Conservation (phyloP, 2,888 invertebrate species). For the Plebejus melissa region DNA sequence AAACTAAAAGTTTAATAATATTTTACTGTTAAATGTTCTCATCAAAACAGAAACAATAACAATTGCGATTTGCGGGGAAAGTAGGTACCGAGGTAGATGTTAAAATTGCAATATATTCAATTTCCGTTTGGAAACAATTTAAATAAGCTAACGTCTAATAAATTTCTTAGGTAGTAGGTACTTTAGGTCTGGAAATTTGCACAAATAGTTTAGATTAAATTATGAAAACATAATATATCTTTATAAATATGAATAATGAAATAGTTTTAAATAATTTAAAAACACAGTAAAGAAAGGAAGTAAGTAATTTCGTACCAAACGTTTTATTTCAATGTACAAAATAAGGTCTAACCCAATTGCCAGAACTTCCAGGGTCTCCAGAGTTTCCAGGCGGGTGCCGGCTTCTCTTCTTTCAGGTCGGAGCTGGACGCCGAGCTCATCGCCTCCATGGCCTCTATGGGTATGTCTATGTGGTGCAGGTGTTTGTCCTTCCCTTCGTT, state of each 20-base stretch:
- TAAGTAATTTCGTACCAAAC: conserved; percentile 13
- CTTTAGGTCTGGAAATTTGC: too few relatives aligned
- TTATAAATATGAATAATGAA: too few relatives aligned
- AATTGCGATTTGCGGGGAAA: too few relatives aligned
- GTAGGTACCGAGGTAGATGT: too few relatives aligned
- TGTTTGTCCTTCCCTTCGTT: conserved; percentile 43
- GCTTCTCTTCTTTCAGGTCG: conserved; percentile 46
- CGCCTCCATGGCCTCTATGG: conserved; percentile 42
- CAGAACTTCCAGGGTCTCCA: conserved; percentile 51
- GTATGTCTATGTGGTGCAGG: conserved; percentile 39
- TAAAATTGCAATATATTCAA: too few relatives aligned
- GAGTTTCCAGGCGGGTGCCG: conserved; percentile 45
- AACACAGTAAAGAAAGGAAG: background rate
- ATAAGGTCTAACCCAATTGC: conserved; percentile 52
- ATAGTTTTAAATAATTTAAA: background rate
- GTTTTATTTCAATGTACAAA: conserved; percentile 30
- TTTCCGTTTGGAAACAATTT: too few relatives aligned
- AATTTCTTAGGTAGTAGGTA: too few relatives aligned
- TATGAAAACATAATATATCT: too few relatives aligned
- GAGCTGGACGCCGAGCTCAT: conserved; percentile 38
- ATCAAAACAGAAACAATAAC: too few relatives aligned
- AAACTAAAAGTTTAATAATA: background rate
- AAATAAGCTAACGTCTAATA: too few relatives aligned
- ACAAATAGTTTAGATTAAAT: too few relatives aligned
- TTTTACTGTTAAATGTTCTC: background rate